Evolutionary conservation across 2,888 invertebrate genomes (phyloP).

Genomic region (Sarcophaga rosellei): DNA sequence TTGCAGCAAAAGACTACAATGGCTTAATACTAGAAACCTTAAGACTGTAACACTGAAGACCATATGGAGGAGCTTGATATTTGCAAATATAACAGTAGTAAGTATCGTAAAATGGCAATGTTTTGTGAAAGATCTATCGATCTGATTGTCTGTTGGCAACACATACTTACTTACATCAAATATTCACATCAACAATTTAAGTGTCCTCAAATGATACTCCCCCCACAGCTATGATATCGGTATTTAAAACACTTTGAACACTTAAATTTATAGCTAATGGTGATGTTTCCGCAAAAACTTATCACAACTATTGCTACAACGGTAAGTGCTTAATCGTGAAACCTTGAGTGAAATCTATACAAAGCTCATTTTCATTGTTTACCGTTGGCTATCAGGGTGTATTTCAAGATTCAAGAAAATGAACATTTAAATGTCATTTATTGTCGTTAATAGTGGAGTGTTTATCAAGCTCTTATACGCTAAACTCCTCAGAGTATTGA

Average conservation of each 20-base stretch:
- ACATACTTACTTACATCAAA: no score
- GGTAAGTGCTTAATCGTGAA: no score
- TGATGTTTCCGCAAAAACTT: background rate
- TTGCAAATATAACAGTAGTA: no score
- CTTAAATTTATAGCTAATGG: background rate
- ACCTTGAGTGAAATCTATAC: constrained; percentile 9
- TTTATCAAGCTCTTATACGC: constrained; percentile 51
- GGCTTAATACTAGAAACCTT: no score
- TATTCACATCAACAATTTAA: no score
- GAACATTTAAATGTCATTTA: constrained; percentile 47
- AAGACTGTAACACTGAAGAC: no score
- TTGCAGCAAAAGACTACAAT: no score
- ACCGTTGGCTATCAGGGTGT: background rate
- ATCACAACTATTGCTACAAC: background rate
- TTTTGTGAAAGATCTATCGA: no score
- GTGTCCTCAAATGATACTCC: no score
- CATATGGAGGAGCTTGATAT: no score
- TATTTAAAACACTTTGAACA: background rate
- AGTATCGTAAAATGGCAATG: no score
- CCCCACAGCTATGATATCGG: background rate
- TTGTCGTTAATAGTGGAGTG: constrained; percentile 49
- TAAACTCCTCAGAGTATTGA: constrained; percentile 51
- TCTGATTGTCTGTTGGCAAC: no score
- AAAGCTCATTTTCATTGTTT: background rate
- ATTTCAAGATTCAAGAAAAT: constrained; percentile 29